Evolutionary conservation across 2,797 vertebrate genomes (phyloP).

Genomic region (Cuniculus paca): DNA sequence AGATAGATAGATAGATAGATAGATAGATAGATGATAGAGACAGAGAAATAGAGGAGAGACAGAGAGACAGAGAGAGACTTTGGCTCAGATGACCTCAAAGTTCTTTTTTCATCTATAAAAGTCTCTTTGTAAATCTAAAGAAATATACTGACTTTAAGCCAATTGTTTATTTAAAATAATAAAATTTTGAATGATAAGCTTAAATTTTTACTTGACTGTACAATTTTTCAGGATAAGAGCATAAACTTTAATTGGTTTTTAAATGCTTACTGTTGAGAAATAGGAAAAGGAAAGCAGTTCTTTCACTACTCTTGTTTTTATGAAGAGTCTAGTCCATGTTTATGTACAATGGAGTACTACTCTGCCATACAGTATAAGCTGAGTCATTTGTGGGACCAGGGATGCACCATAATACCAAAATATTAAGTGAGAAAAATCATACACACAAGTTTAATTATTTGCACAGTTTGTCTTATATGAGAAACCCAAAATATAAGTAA

Average conservation of each 20-base stretch:
- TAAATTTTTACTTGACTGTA: background rate
- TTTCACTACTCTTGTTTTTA: background rate
- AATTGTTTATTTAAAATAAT: background rate
- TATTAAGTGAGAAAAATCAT: background rate
- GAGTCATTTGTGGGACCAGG: background rate
- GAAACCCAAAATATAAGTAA: background rate
- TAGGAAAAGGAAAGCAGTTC: background rate
- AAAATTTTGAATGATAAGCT: background rate
- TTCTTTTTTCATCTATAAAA: background rate
- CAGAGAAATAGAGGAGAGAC: no score
- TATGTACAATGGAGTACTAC: background rate
- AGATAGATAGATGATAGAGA: no score
- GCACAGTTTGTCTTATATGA: background rate
- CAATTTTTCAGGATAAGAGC: constrained; percentile 18
- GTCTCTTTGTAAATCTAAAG: background rate
- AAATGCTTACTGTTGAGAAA: background rate
- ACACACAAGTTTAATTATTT: background rate
- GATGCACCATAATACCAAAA: background rate
- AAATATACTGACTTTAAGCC: background rate
- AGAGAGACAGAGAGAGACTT: no score
- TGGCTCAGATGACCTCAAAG: background rate
- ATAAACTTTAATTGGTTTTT: background rate
- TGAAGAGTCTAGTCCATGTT: background rate
- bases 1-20: no score
- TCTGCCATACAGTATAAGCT: background rate